These are phyloP conservation scores for Hyles euphorbiae DNA, from an alignment of 1,140 invertebrate genomes.

Conservation along the genomic window DNA sequence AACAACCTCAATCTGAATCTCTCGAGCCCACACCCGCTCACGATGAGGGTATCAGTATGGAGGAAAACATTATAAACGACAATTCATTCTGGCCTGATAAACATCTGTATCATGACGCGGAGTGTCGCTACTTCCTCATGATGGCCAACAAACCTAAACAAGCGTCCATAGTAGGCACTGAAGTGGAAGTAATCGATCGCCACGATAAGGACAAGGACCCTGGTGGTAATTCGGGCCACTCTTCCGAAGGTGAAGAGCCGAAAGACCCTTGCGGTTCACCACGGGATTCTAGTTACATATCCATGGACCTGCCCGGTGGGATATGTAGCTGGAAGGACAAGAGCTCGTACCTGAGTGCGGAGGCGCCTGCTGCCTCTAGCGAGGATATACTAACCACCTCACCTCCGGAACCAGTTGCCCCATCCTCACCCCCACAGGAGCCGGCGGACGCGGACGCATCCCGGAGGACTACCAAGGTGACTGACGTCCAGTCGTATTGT, in stretches of 20 bases:
- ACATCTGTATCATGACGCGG: conserved; percentile 78
- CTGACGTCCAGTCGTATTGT: conserved; percentile 70
- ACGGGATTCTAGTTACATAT: conserved; percentile 80
- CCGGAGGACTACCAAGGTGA: conserved; percentile 63
- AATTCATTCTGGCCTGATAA: conserved; percentile 79
- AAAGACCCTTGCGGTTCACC: conserved; percentile 52
- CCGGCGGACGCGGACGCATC: conserved; percentile 35
- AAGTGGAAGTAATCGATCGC: conserved; percentile 63
- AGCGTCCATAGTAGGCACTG: conserved; percentile 43
- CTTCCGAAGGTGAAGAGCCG: conserved; percentile 69
- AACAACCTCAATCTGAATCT: conserved; percentile 12
- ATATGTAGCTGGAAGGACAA: conserved; percentile 89
- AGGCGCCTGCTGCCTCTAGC: conserved; percentile 37
- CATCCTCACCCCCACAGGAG: conserved; percentile 57
- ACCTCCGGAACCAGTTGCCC: conserved; percentile 43
- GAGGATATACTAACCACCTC: conserved; percentile 71
- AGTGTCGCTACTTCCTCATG: conserved; percentile 75
- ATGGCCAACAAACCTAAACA: conserved; percentile 68
- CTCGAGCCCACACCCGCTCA: neutral
- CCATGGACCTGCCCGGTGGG: conserved; percentile 84
- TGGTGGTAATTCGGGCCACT: conserved; percentile 76
- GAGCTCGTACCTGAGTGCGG: conserved; percentile 84
- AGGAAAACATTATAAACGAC: conserved; percentile 71
- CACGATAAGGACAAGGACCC: conserved; percentile 79
- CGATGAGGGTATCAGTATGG: conserved; percentile 22